Base-by-base conservation (phyloP, 2,888 invertebrate genomes). In the Drosophila peninsularis region DNA sequence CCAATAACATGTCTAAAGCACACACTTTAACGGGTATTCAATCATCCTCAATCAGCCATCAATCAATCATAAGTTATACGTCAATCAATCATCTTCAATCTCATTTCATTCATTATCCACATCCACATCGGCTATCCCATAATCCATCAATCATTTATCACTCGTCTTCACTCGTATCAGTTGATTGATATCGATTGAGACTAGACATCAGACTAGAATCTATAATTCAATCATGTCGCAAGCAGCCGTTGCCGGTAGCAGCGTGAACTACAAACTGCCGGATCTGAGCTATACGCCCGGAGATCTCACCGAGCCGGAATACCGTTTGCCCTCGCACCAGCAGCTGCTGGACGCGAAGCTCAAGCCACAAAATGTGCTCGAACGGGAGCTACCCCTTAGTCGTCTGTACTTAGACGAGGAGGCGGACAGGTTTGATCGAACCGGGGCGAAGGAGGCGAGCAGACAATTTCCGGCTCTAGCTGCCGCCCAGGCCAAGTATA, bases 241-340 rank as follows among this genome's bases (percentile, higher is more conserved):
- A 88, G 78, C 80, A 82, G 76, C 72, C 13, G 45, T 71, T 67
- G 69, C 55, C 17, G 54, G 27, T 30, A 66, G 49, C 30, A 53
- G 39, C 17, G 49, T 19, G 10, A 62, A 44, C 52, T 76, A 68
- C 61, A 77, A 68, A 19, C 56, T 73, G 19, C 74, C 74, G 63
- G 89, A 91, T 72, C 80, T 91, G 62, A 90, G 90, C 66, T 94
- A 94, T 66, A 90, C 93, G 24, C 94, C 94, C 7, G 94, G 94
- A 1, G 93, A 94, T 70, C 89, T 93, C 7, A 94, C 94, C 3
- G 91, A 93, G 14, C 89, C 89, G 13, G 89, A 92, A 49, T 87
- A 93, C 61, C 93, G 93, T 21, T 90, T 93, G 62, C 75, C 91
- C 19, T 91, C 91, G 52, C 90, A 93, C 41, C 83, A 92, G 47